Percentiles rank a stretch among this genome's conserved stretches.
Evolutionary conservation across 2,888 invertebrate genomes (phyloP).

Genomic region (Lordiphosa fenestrarum): DNA sequence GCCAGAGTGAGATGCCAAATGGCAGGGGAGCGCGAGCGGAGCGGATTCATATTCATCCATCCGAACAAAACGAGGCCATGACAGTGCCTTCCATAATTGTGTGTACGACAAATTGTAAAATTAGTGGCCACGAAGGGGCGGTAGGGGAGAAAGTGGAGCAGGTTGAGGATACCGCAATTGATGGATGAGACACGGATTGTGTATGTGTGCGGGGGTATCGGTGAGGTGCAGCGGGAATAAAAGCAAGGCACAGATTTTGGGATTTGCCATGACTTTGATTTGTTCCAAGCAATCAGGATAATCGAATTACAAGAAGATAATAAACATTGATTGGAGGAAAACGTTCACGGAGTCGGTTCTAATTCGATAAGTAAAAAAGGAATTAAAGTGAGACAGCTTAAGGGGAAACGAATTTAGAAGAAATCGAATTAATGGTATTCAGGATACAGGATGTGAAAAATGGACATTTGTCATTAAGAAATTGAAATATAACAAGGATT

Average conservation of each 20-base stretch:
- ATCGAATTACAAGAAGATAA: slow-evolving; percentile 54
- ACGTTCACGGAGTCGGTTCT: slow-evolving; percentile 13
- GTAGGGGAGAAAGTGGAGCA: background rate
- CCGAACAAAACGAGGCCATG: slow-evolving; percentile 18
- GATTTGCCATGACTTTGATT: slow-evolving; percentile 52
- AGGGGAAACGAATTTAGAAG: background rate
- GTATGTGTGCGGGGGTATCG: background rate
- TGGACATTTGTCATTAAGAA: too few species aligned
- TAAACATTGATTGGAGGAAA: slow-evolving; percentile 33
- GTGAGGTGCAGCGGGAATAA: slow-evolving; percentile 19
- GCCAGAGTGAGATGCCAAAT: background rate
- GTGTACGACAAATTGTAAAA: slow-evolving; percentile 67
- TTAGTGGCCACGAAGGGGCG: slow-evolving; percentile 46
- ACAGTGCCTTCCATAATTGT: slow-evolving; percentile 52
- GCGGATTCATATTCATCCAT: background rate
- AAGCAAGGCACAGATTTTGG: slow-evolving; percentile 29
- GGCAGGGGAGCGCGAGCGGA: background rate
- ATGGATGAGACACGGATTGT: slow-evolving; percentile 5
- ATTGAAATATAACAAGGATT: too few species aligned
- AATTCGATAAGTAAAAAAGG: slow-evolving; percentile 7
- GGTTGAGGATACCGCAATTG: slow-evolving; percentile 7
- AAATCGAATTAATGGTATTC: background rate
- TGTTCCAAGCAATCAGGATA: slow-evolving; percentile 36
- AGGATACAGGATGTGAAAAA: background rate
- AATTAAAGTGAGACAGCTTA: too few species aligned